A percentile compares a stretch with the other conserved stretches of the same genome.
Evolutionary conservation across 2,797 vertebrate genomes (phyloP).

Genomic region (Periophthalmus magnuspinnatus): DNA sequence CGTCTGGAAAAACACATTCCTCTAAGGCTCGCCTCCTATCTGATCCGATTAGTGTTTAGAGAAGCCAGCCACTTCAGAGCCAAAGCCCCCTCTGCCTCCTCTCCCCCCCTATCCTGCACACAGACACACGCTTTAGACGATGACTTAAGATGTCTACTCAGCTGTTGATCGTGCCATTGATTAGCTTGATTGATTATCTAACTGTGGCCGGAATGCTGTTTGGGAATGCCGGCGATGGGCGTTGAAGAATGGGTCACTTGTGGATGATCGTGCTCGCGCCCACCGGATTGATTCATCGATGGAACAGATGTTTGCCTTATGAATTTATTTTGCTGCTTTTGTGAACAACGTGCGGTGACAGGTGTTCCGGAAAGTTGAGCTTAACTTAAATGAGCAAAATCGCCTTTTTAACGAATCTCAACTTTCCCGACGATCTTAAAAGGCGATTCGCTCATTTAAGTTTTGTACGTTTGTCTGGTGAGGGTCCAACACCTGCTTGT

Average conservation of each 20-base stretch:
- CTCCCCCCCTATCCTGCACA: constrained; percentile 15
- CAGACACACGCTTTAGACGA: constrained; percentile 35
- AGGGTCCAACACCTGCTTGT: no score
- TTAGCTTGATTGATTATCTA: constrained; percentile 47
- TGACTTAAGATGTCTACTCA: constrained; percentile 34
- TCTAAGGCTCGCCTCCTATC: constrained; percentile 57
- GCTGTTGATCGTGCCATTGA: constrained; percentile 38
- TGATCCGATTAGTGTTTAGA: constrained; percentile 71
- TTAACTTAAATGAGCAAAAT: neutral
- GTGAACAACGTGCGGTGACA: constrained; percentile 1
- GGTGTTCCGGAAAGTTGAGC: neutral
- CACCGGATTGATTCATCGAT: constrained; percentile 32
- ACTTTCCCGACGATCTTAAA: neutral
- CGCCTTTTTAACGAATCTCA: no score
- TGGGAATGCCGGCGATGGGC: constrained; percentile 21
- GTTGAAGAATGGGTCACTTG: constrained; percentile 20
- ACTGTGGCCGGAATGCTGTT: constrained; percentile 27
- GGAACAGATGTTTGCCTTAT: constrained; percentile 15
- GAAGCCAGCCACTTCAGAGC: constrained; percentile 60
- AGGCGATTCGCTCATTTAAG: no score
- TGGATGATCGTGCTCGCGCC: constrained; percentile 25
- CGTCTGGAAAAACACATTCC: constrained; percentile 59
- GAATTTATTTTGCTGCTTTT: constrained; percentile 8
- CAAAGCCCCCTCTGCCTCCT: constrained; percentile 42
- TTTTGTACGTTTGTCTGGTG: no score